A percentile compares a stretch with the other conserved stretches of the same genome.
Evolutionary conservation across 2,797 vertebrate species (phyloP).

Genomic region (Myotis findleyi): DNA sequence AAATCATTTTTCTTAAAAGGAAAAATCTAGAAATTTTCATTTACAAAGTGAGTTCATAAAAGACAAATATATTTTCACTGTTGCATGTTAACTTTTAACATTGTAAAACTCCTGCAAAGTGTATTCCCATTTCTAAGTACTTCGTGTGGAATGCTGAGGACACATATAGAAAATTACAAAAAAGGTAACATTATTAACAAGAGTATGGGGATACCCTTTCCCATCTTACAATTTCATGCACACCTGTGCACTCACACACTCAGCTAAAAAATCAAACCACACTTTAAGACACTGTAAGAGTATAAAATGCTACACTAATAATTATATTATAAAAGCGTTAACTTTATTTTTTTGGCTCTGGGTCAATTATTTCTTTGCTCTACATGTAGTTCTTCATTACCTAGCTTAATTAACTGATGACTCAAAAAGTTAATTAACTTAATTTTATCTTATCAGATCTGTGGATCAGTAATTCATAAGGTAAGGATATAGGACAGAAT

Average conservation of each 20-base stretch:
- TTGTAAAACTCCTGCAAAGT: background rate
- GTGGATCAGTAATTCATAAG: background rate
- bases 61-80: background rate
- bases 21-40: background rate
- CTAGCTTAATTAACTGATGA: background rate
- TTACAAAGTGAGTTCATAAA: background rate
- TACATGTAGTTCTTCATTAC: background rate
- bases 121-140: background rate
- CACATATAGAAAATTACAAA: background rate
- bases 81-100: background rate
- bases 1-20: background rate
- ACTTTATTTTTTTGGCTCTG: background rate
- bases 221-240: background rate
- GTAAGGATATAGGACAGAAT: background rate
- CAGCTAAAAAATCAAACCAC: background rate
- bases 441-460: background rate
- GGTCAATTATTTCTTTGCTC: background rate
- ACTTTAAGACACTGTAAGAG: background rate
- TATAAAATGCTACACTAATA: background rate
- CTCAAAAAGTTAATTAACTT: conserved; percentile 11
- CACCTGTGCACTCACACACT: background rate
- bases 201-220: background rate
- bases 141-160: background rate
- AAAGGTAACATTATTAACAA: background rate
- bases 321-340: background rate